Percentiles rank a stretch among this genome's conserved stretches.
Conservation (phyloP, 2,113 vertebrate genomes). For the Trogon melanurus region DNA sequence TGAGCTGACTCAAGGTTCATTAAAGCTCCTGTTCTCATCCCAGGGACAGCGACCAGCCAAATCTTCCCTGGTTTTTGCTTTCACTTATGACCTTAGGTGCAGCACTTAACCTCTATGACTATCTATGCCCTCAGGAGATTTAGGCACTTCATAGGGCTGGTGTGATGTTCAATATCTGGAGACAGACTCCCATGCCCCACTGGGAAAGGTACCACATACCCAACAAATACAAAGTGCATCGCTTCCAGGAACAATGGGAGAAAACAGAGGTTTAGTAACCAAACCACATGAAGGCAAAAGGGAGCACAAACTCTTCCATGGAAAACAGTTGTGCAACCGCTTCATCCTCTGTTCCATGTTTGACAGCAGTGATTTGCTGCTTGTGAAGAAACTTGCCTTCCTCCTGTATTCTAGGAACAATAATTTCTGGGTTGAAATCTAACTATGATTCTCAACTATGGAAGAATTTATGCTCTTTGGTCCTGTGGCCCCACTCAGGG, state of each 20-base stretch:
- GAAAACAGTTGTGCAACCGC: neutral
- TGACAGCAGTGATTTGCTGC: conserved; percentile 16
- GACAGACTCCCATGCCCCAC: rapidly evolving
- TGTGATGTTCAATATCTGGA: neutral
- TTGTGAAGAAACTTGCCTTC: neutral
- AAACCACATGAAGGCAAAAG: neutral
- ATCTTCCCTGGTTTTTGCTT: neutral
- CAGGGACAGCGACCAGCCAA: neutral
- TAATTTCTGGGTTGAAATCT: conserved; percentile 24
- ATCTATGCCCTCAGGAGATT: neutral
- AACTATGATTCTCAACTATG: neutral
- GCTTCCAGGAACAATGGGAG: neutral
- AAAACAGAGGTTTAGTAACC: neutral
- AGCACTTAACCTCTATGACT: neutral
- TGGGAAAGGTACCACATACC: neutral
- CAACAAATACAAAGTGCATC: neutral
- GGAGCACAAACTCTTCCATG: neutral
- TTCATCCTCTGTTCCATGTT: neutral
- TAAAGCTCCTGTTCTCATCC: neutral
- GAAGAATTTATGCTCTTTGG: neutral
- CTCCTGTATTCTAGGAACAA: neutral
- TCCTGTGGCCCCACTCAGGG: neutral
- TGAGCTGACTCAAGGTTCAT: neutral
- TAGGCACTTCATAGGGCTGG: neutral
- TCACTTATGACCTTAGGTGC: neutral